Evolutionary conservation across 1,140 invertebrate genomes (phyloP).

Genomic region (Dolichoris vasculosae): DNA sequence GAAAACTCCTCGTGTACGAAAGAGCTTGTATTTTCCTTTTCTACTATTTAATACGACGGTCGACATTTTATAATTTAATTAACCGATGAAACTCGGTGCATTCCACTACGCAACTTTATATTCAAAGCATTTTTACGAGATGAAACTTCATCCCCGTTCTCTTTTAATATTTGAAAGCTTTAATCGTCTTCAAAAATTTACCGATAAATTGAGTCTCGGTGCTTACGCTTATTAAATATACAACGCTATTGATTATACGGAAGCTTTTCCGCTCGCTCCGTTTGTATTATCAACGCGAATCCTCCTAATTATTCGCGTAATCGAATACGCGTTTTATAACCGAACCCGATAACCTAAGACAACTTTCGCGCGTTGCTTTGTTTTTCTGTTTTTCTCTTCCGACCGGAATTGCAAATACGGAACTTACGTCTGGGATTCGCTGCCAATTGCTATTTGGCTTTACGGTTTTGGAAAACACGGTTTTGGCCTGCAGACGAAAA

Average conservation of each 20-base stretch:
- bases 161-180: conserved; percentile 3
- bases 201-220: neutral
- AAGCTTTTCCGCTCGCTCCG: neutral
- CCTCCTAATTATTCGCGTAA: conserved; percentile 26
- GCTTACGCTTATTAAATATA: neutral
- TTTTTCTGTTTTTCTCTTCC: neutral
- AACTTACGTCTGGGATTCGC: conserved; percentile 12
- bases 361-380: conserved; percentile 2
- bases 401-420: conserved; percentile 23
- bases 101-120: neutral
- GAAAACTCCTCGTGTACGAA: conserved; percentile 1
- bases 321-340: neutral
- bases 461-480: neutral
- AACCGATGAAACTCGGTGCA: neutral
- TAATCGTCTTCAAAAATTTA: neutral
- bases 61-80: conserved; percentile 38
- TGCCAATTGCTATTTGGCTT: conserved; percentile 44
- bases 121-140: conserved; percentile 34
- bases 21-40: neutral
- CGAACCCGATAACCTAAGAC: neutral
- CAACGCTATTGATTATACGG: neutral
- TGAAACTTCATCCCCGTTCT: conserved; percentile 21
- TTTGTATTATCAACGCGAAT: neutral
- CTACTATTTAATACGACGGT: neutral
- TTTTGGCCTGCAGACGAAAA: conserved; percentile 27